phyloP scores from a whole-genome alignment of 1,140 invertebrate species.

The Streblospio benedicti region DNA sequence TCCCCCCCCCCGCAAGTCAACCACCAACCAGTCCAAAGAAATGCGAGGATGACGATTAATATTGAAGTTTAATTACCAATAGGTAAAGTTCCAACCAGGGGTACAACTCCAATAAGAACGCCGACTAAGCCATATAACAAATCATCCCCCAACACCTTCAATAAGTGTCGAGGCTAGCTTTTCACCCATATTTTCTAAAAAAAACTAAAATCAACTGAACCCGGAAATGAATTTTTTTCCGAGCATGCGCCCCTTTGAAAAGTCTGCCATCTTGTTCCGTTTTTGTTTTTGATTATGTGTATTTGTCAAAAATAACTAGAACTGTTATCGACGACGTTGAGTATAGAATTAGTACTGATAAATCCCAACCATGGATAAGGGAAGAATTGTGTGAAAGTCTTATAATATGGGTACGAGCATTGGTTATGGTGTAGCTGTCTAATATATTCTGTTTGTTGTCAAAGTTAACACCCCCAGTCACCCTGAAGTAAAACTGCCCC shows the following conservation, averaged over 20 bases:
- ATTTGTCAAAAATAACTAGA: not conserved
- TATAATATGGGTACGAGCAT: slow-evolving; percentile 31
- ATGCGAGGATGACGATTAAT: not conserved
- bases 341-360: not conserved
- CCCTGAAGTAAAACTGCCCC: not conserved
- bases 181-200: not conserved
- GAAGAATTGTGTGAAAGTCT: slow-evolving; percentile 34
- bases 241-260: not conserved
- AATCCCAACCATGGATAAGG: slow-evolving; percentile 26
- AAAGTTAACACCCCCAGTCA: not conserved
- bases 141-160: slow-evolving; percentile 33
- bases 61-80: not conserved
- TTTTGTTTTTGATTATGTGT: not conserved
- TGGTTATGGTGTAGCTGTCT: not conserved
- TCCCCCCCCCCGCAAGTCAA: too few species aligned
- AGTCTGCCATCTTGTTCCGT: not conserved
- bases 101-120: not conserved
- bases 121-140: slow-evolving; percentile 22
- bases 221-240: not conserved
- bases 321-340: too few species aligned
- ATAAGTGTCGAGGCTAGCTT: slow-evolving; percentile 17
- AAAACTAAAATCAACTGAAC: not conserved
- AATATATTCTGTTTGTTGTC: not conserved
- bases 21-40: not conserved
- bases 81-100: not conserved